Conservation (phyloP, 2,797 vertebrate genomes). For the Hephaestus fuliginosus region DNA sequence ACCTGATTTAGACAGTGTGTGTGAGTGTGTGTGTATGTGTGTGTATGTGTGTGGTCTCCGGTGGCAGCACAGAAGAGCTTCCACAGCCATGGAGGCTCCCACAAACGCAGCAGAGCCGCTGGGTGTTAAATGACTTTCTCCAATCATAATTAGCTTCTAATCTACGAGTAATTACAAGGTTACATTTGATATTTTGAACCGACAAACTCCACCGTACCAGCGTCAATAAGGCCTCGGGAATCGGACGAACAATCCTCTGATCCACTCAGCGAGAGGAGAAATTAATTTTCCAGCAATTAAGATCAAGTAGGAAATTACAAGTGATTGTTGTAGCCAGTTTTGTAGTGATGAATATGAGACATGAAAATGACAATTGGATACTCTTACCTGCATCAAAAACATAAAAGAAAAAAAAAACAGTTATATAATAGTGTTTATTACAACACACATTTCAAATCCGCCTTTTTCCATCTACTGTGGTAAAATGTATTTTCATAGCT, state of each 20-base stretch:
- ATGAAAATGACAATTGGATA: not conserved
- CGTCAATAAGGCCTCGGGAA: conserved; percentile 6
- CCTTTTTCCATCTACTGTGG: not conserved
- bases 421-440: not conserved
- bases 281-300: conserved; percentile 7
- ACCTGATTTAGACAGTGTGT: not conserved
- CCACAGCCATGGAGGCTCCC: conserved; percentile 3
- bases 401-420: not conserved
- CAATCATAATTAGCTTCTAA: conserved; percentile 19
- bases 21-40: no score
- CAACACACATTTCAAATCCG: not conserved
- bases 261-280: not conserved
- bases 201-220: not conserved
- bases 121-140: conserved; percentile 24
- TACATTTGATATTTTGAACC: conserved; percentile 7
- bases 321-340: not conserved
- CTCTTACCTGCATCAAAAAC: not conserved
- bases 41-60: conserved; percentile 55
- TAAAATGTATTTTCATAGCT: conserved; percentile 25
- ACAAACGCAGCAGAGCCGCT: conserved; percentile 2
- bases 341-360: not conserved
- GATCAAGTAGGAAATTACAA: not conserved
- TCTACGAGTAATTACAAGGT: conserved; percentile 32
- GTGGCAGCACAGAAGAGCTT: conserved; percentile 22
- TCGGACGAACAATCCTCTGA: conserved; percentile 5